Evolutionary conservation across 1,140 invertebrate species (phyloP).

Genomic region (Harlomillsia oculata): DNA sequence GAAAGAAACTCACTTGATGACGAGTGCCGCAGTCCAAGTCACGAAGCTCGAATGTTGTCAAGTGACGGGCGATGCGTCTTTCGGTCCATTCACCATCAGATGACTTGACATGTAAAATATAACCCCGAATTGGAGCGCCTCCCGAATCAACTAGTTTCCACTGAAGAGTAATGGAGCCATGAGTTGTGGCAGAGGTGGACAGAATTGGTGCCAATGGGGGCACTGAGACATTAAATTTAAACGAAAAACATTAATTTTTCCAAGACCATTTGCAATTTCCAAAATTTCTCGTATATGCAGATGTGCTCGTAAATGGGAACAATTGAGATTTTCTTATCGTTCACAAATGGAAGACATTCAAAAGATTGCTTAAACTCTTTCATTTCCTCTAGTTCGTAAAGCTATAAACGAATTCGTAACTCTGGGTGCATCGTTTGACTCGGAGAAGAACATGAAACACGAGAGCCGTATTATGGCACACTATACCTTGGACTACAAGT

Average conservation of each 20-base stretch:
- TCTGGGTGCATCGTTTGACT: no score
- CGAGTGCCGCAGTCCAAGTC: slow-evolving; percentile 37
- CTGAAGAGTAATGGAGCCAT: slow-evolving; percentile 34
- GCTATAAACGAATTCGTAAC: no score
- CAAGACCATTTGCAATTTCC: background rate
- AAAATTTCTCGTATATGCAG: background rate
- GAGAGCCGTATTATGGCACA: no score
- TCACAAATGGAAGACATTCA: background rate
- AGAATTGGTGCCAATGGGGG: slow-evolving; percentile 36
- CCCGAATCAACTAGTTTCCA: slow-evolving; percentile 29
- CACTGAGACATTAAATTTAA: slow-evolving; percentile 22
- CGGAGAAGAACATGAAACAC: no score
- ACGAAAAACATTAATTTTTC: background rate
- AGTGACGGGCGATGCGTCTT: slow-evolving; percentile 16
- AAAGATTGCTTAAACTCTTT: no score
- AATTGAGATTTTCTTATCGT: no score
- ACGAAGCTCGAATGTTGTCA: slow-evolving; percentile 19
- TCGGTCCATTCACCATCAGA: slow-evolving; percentile 33
- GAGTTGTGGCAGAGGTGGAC: slow-evolving; percentile 32
- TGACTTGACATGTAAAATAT: slow-evolving; percentile 32
- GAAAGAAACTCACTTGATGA: slow-evolving; percentile 24
- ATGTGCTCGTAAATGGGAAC: no score
- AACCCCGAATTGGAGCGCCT: slow-evolving; percentile 28
- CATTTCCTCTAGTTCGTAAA: no score
- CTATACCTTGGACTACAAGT: slow-evolving; percentile 40